Percentiles rank a stretch among this genome's conserved stretches.
Conservation (phyloP, 2,797 vertebrate species). For the Aulostomus chinensis region DNA sequence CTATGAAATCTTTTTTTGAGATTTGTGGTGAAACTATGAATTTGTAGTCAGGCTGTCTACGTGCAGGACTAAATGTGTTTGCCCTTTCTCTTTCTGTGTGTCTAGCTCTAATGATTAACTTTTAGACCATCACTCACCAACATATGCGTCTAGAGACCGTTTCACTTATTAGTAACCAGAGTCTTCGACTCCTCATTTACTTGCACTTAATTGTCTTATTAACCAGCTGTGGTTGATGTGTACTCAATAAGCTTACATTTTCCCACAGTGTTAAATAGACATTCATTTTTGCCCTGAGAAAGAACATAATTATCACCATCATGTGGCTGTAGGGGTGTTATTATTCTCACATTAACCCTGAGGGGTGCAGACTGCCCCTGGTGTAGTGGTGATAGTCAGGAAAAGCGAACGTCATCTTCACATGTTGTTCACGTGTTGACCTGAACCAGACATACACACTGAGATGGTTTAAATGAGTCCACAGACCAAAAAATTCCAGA, state of each 20-base stretch:
- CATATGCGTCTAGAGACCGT: constrained; percentile 22
- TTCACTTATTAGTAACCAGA: not conserved
- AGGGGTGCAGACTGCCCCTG: not conserved
- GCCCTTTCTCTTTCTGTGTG: constrained; percentile 27
- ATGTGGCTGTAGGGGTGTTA: not conserved
- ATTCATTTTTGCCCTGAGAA: too few species aligned
- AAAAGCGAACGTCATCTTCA: too few species aligned
- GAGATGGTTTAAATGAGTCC: too few species aligned
- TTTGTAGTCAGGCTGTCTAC: constrained; percentile 9
- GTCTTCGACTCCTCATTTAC: constrained; percentile 12
- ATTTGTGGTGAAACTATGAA: constrained; percentile 20
- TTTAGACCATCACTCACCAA: constrained; percentile 28
- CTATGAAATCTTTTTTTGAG: constrained; percentile 18
- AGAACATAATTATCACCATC: not conserved
- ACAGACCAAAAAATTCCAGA: too few species aligned
- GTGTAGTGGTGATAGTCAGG: too few species aligned
- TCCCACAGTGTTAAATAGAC: too few species aligned
- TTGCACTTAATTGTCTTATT: not conserved
- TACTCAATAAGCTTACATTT: too few species aligned
- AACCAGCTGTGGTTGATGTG: not conserved
- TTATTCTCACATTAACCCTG: constrained; percentile 1
- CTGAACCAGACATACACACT: too few species aligned
- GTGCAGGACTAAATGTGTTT: constrained; percentile 33
- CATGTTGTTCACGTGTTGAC: too few species aligned
- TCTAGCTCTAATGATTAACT: constrained; percentile 67